Conservation (phyloP, 1,140 invertebrate genomes). For the Bombus superbus region DNA sequence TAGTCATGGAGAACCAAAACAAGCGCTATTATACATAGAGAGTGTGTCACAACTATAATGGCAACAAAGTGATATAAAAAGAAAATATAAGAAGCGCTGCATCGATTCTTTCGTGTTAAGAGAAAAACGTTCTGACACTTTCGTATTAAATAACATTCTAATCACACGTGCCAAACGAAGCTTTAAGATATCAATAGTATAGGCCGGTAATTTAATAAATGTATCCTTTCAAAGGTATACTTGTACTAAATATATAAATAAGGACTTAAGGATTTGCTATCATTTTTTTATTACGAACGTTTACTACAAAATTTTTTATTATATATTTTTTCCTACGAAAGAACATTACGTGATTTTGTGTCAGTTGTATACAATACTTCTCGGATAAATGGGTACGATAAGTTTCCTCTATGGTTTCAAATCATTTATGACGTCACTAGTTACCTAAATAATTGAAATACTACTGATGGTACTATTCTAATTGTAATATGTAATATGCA, state of each 20-base stretch:
- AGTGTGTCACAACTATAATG: constrained; percentile 30
- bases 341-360: not conserved
- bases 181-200: constrained; percentile 69
- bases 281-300: constrained; percentile 8
- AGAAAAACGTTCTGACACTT: constrained; percentile 76
- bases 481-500: not conserved
- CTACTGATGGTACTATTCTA: not conserved
- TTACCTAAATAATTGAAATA: not conserved
- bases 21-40: constrained; percentile 29
- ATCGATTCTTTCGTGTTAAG: constrained; percentile 79
- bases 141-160: constrained; percentile 80
- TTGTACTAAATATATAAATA: constrained; percentile 7
- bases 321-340: not conserved
- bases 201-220: constrained; percentile 33
- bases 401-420: not conserved
- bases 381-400: not conserved
- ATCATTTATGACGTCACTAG: not conserved
- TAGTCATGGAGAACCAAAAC: constrained; percentile 32
- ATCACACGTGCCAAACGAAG: constrained; percentile 82
- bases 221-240: constrained; percentile 38
- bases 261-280: constrained; percentile 17
- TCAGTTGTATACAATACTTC: not conserved
- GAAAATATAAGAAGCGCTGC: constrained; percentile 60
- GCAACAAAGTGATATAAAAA: constrained; percentile 35
- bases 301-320: not conserved